Conservation (phyloP, 2,888 invertebrate genomes). For the Prosapia bicincta region DNA sequence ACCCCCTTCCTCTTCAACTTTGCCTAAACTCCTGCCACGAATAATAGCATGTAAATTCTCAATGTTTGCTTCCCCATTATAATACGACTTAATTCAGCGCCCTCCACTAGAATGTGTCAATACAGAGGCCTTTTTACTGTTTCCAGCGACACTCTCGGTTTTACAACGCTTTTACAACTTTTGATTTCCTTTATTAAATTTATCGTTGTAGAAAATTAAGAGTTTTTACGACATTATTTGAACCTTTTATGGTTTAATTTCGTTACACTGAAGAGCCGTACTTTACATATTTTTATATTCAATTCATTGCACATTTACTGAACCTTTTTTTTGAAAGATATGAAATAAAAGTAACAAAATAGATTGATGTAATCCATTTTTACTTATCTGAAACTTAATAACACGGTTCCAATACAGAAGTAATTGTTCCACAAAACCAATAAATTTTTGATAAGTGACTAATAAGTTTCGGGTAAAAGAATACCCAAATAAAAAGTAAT, state of each 20-base stretch:
- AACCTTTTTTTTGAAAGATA: too few relatives aligned
- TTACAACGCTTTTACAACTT: not conserved
- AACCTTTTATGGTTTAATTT: not conserved
- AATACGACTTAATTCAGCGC: not conserved
- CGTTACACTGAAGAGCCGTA: too few relatives aligned
- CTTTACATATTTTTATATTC: too few relatives aligned
- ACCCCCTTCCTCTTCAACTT: not conserved
- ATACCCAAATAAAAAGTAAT: too few relatives aligned
- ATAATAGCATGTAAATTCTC: slow-evolving; percentile 11
- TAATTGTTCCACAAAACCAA: too few relatives aligned
- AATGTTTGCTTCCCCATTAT: not conserved
- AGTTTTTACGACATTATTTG: not conserved
- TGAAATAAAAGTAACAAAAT: too few relatives aligned
- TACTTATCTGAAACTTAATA: too few relatives aligned
- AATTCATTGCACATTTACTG: too few relatives aligned
- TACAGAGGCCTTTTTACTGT: not conserved
- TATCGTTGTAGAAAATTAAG: not conserved
- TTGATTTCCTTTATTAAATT: not conserved
- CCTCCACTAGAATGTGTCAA: not conserved
- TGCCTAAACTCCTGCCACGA: not conserved
- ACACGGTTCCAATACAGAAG: too few relatives aligned
- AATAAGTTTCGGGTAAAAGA: too few relatives aligned
- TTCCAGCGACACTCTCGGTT: not conserved
- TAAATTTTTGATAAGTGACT: too few relatives aligned
- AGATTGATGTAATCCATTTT: too few relatives aligned